phyloP scores from a whole-genome alignment of 2,797 vertebrate genomes.

The Tenualosa ilisha region DNA sequence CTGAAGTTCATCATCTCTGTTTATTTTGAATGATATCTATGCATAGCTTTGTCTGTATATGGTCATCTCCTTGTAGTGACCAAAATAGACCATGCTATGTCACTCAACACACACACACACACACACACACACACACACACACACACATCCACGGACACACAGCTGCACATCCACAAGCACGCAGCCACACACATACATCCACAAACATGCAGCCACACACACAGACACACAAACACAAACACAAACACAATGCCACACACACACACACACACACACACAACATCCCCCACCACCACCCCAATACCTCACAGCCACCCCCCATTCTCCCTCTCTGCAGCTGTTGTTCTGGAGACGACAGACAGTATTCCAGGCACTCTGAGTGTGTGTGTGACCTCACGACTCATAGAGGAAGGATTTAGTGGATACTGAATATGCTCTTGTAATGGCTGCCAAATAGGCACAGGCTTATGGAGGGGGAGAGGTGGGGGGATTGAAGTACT shows the following conservation, averaged over 20 bases:
- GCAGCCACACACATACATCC: neutral
- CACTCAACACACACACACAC: neutral
- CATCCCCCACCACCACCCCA: too few relatives aligned
- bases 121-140: neutral
- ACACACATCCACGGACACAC: neutral
- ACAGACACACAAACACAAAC: neutral
- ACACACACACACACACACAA: slow-evolving; percentile 61
- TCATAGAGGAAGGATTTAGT: too few relatives aligned
- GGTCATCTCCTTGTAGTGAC: neutral
- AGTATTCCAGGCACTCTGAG: slow-evolving; percentile 47
- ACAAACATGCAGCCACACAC: neutral
- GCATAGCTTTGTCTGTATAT: neutral
- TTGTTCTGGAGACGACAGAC: neutral
- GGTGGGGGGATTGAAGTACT: too few relatives aligned
- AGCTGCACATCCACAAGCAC: neutral
- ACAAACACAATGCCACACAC: too few relatives aligned
- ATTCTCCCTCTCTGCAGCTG: too few relatives aligned
- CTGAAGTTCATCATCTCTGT: too few relatives aligned
- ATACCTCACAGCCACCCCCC: too few relatives aligned
- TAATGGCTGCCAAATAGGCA: too few relatives aligned
- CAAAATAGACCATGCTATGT: neutral
- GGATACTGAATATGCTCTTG: too few relatives aligned
- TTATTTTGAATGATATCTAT: too few relatives aligned
- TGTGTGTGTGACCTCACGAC: neutral
- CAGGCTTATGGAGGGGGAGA: too few relatives aligned